These are phyloP conservation scores for Iphiclides podalirius DNA, from an alignment of 2,888 invertebrate genomes.

Conservation along the genomic window DNA sequence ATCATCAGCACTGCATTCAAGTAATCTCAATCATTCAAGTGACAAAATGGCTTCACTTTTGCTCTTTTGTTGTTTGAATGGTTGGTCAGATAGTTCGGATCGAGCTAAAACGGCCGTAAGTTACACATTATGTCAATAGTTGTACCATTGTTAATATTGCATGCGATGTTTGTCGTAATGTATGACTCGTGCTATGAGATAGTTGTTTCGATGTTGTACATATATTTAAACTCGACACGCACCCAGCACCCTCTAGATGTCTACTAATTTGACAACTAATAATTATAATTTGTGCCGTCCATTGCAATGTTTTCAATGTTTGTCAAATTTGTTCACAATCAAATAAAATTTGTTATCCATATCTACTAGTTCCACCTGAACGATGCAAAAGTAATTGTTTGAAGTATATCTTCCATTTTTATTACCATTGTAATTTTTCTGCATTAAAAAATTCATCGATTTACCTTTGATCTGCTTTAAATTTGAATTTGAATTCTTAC, in stretches of 20 bases:
- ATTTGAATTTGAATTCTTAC: no score
- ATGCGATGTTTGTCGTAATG: constrained; percentile 50
- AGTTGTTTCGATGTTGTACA: constrained; percentile 33
- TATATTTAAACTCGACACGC: constrained; percentile 43
- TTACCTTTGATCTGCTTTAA: no score
- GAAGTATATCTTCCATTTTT: no score
- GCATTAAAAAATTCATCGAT: no score
- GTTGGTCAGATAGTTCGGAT: neutral
- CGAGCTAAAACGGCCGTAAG: neutral
- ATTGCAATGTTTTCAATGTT: constrained; percentile 25
- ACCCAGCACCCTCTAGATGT: constrained; percentile 59
- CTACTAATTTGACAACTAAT: constrained; percentile 63
- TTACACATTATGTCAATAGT: constrained; percentile 26
- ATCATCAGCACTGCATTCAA: constrained; percentile 9
- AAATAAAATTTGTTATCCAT: no score
- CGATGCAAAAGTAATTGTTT: no score
- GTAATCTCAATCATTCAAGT: neutral
- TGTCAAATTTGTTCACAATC: constrained; percentile 20
- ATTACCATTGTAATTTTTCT: no score
- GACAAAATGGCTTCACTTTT: neutral
- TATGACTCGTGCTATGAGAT: constrained; percentile 28
- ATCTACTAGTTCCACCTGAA: no score
- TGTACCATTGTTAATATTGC: constrained; percentile 47
- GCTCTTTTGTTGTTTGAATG: neutral
- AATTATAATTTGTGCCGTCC: constrained; percentile 30